These are phyloP conservation scores for cat (Felis catus) DNA, from an alignment of 2,113 vertebrate species.

Conservation along the genomic window DNA sequence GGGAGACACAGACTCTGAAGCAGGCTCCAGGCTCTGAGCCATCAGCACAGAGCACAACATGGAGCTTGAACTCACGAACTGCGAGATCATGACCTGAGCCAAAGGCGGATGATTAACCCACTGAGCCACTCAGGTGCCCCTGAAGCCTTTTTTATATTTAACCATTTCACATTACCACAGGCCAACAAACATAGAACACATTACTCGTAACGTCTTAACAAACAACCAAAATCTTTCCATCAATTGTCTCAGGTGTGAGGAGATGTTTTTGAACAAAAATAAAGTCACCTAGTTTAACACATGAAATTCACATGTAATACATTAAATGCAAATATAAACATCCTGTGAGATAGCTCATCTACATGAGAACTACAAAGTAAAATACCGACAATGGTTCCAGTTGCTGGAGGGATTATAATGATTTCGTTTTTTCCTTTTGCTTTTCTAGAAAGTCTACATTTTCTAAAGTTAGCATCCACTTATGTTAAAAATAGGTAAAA, in stretches of 20 bases:
- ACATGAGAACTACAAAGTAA: not conserved
- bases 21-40: too few species aligned
- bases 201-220: not conserved
- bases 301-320: not conserved
- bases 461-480: conserved; percentile 17
- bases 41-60: too few species aligned
- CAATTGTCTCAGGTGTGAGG: not conserved
- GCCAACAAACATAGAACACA: not conserved
- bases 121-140: too few species aligned
- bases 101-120: too few species aligned
- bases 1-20: too few species aligned
- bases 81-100: too few species aligned
- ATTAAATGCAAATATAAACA: conserved; percentile 8
- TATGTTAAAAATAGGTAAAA: conserved; percentile 30
- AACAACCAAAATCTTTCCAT: not conserved
- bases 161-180: not conserved
- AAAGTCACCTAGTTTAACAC: not conserved
- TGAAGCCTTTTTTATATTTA: not conserved
- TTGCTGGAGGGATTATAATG: not conserved
- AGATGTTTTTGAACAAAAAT: not conserved
- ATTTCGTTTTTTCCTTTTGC: conserved; percentile 10
- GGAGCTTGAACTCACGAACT: too few species aligned
- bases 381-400: not conserved
- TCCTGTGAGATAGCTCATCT: not conserved
- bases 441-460: not conserved